Evolutionary conservation across 37 sponge, comb jelly and placozoan genomes (phyloP), one percentile per base, ranked within the genome.

Genomic region (Ianthella basta): DNA sequence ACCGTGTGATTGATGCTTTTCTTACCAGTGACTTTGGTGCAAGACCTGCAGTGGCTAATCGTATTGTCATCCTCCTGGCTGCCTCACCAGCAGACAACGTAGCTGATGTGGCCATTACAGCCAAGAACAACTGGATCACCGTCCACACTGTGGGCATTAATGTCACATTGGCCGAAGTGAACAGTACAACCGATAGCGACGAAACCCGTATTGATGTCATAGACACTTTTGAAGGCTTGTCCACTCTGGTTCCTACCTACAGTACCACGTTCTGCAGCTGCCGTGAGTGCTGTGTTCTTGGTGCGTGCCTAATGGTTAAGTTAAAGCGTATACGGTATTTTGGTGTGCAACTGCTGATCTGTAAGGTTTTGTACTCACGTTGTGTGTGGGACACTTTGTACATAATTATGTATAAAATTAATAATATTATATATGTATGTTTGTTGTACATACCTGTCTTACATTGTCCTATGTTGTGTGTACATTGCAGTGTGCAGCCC

Each of bases 1-100:
- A 10, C 24, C 16, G 24, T 1, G 54, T 24, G 18, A 36, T 75
- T 13, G 32, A 21, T 32, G 37, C 24, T 4, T 75, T 75, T 24
- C 50, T 44, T 44, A 8, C 8, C 16, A 24, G 21, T 10, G 78
- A 53, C 21, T 75, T 75, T 75, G 78, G 78, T 38, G 78, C 78
- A 40, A 40, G 78, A 10, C 1, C 23, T 3, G 25, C 23, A 19
- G 21, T 24, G 15, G 78, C 40, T 36, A 44, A 44, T 44, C 78
- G 39, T 15, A 19, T 75, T 39, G 78, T 50, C 14, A 75, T 75
- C 53, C 54, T 53, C 78, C 78, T 75, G 16, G 40, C 78, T 13
- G 21, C 78, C n/a, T 40, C 44, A 19, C 53, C 78, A 40, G 44
- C 53, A 10, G 78, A 50, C 15, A 23, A 24, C 25, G 8, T 75